Evolutionary conservation across 2,888 invertebrate genomes (phyloP).

Genomic region (Bombyx huttoni): DNA sequence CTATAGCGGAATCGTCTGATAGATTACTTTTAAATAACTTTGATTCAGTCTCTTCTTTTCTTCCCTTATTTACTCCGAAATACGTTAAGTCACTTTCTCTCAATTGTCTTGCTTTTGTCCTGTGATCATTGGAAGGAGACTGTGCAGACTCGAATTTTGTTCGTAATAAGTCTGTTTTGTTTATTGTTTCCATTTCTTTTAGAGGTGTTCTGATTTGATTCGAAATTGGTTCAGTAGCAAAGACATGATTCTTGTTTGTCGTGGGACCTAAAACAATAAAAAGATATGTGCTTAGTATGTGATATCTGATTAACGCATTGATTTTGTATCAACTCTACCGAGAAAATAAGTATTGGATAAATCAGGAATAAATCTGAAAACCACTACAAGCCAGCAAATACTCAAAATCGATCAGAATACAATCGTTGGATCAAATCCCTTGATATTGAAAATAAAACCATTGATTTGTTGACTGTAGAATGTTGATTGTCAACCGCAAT

Average conservation of each 20-base stretch:
- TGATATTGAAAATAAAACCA: too few relatives aligned
- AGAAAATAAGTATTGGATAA: too few relatives aligned
- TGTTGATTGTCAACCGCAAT: too few relatives aligned
- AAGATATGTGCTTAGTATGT: too few relatives aligned
- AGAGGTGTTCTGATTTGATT: background rate
- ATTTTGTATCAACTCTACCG: too few relatives aligned
- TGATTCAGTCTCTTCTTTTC: slow-evolving; percentile 10
- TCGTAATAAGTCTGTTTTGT: background rate
- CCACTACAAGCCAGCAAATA: too few relatives aligned
- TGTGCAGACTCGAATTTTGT: slow-evolving; percentile 24
- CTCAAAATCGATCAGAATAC: too few relatives aligned
- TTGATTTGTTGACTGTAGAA: too few relatives aligned
- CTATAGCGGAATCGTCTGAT: slow-evolving; percentile 21
- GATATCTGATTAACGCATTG: too few relatives aligned
- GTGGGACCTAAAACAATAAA: background rate
- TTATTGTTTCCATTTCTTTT: background rate
- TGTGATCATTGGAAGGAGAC: slow-evolving; percentile 27
- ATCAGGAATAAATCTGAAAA: too few relatives aligned
- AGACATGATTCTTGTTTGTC: background rate
- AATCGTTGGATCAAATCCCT: too few relatives aligned
- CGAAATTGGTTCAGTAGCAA: slow-evolving; percentile 1
- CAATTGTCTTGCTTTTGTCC: slow-evolving; percentile 58
- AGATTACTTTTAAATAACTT: slow-evolving; percentile 12
- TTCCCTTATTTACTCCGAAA: slow-evolving; percentile 54
- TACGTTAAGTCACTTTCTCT: slow-evolving; percentile 74